A percentile compares a stretch with the other conserved stretches of the same genome.
These are phyloP conservation scores for Drosophila mauritiana DNA, from an alignment of 1,140 invertebrate species.

Conservation along the genomic window DNA sequence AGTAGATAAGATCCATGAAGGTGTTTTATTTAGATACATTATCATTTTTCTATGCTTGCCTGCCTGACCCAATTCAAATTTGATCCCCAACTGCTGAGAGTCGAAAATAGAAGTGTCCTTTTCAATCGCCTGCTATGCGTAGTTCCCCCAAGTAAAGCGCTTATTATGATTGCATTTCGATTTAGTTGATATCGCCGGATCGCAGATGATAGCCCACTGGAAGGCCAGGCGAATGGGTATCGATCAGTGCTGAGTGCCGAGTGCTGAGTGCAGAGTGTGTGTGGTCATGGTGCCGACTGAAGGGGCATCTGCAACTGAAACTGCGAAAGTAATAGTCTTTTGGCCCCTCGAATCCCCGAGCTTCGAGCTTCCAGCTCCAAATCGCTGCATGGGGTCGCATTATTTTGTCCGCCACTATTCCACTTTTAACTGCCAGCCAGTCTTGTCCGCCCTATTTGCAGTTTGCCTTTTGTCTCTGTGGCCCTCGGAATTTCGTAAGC, in stretches of 20 bases:
- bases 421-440: slow-evolving; percentile 39
- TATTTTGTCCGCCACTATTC: slow-evolving; percentile 28
- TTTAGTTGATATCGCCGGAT: background rate
- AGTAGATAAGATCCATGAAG: background rate
- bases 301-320: background rate
- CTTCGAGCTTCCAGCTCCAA: background rate
- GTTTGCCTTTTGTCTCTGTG: slow-evolving; percentile 54
- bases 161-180: background rate
- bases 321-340: background rate
- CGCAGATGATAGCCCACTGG: background rate
- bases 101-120: background rate
- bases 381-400: slow-evolving; percentile 18
- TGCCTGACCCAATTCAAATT: background rate
- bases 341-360: background rate
- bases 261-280: background rate
- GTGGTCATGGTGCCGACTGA: background rate
- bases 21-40: background rate
- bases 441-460: slow-evolving; percentile 40
- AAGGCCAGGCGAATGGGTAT: background rate
- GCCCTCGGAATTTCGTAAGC: slow-evolving; percentile 67
- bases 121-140: background rate
- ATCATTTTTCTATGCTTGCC: background rate
- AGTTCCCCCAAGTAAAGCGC: background rate
- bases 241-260: slow-evolving; percentile 6
- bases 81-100: background rate